Evolutionary conservation across 1,140 invertebrate species (phyloP).

Genomic region (Caenorhabditis briggsae): DNA sequence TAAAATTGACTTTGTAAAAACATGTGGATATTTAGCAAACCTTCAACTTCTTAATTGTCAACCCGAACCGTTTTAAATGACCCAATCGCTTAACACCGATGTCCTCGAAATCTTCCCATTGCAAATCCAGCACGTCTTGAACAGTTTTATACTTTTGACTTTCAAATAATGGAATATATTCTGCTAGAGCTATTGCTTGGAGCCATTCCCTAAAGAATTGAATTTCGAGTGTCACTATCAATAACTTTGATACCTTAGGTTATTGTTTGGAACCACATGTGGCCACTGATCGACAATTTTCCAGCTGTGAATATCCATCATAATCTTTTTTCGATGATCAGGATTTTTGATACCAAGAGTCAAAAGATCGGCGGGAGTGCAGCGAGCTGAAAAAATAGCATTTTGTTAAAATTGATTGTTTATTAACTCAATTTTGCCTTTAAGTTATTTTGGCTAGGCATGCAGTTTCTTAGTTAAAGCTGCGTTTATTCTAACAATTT

Average conservation of each 20-base stretch:
- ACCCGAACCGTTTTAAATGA: constrained; percentile 96
- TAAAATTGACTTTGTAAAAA: background rate
- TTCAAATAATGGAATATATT: constrained; percentile 78
- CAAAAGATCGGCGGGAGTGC: constrained; percentile 92
- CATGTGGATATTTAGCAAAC: background rate
- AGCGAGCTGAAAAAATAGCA: constrained; percentile 81
- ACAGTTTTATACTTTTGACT: constrained; percentile 94
- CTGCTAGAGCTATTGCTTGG: constrained; percentile 69
- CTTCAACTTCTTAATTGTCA: constrained; percentile 96
- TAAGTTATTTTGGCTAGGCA: too few relatives aligned
- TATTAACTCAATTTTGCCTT: too few relatives aligned
- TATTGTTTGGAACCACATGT: constrained; percentile 22
- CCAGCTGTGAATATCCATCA: constrained; percentile 93
- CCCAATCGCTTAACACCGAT: constrained; percentile 90
- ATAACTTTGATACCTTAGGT: constrained; percentile 14
- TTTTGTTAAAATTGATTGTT: too few relatives aligned
- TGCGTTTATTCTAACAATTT: too few relatives aligned
- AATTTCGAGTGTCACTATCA: constrained; percentile 56
- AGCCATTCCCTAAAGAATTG: constrained; percentile 70
- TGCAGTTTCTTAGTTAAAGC: too few relatives aligned
- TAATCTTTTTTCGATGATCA: constrained; percentile 93
- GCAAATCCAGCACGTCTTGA: constrained; percentile 87
- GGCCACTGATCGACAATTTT: constrained; percentile 88
- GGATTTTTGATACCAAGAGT: constrained; percentile 95
- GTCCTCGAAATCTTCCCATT: constrained; percentile 98